Evolutionary conservation across 2,888 invertebrate species (phyloP).

Genomic region (Melikaiella ostensackeni): DNA sequence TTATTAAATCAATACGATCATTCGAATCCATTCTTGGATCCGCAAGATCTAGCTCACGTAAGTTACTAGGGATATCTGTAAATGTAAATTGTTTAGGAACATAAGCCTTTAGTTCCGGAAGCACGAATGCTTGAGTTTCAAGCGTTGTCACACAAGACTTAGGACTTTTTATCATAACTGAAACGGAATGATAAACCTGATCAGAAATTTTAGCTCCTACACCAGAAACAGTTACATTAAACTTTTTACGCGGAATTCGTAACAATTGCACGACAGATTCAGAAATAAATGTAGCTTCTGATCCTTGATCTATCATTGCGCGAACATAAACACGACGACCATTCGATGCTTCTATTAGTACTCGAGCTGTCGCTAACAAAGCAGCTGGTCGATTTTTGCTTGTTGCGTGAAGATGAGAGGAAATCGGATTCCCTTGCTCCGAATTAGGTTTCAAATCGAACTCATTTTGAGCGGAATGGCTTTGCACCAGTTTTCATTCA

Average conservation of each 20-base stretch:
- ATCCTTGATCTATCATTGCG: too few species aligned
- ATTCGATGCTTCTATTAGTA: slow-evolving; percentile 1
- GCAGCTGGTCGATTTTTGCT: neutral
- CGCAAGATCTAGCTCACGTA: slow-evolving; percentile 10
- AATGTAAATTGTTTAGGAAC: neutral
- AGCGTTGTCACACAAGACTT: neutral
- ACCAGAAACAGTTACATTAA: slow-evolving; percentile 8
- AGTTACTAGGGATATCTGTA: neutral
- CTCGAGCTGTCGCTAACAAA: slow-evolving; percentile 36
- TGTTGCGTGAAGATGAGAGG: neutral
- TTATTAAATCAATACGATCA: slow-evolving; percentile 20
- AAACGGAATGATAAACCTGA: neutral
- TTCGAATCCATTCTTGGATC: neutral
- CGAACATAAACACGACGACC: too few species aligned
- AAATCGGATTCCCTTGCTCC: neutral
- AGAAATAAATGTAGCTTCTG: slow-evolving; percentile 38
- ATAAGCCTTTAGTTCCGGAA: slow-evolving; percentile 24
- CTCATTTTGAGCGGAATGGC: neutral
- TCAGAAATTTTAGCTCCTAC: neutral
- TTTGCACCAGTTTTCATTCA: neutral
- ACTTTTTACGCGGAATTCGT: slow-evolving; percentile 8
- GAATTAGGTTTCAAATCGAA: neutral
- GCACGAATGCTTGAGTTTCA: slow-evolving; percentile 5
- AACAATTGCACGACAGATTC: slow-evolving; percentile 40
- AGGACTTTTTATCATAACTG: neutral